Evolutionary conservation across 2,113 vertebrate genomes (phyloP), one percentile per base, ranked within the genome.

Genomic region (Pedetes capensis): DNA sequence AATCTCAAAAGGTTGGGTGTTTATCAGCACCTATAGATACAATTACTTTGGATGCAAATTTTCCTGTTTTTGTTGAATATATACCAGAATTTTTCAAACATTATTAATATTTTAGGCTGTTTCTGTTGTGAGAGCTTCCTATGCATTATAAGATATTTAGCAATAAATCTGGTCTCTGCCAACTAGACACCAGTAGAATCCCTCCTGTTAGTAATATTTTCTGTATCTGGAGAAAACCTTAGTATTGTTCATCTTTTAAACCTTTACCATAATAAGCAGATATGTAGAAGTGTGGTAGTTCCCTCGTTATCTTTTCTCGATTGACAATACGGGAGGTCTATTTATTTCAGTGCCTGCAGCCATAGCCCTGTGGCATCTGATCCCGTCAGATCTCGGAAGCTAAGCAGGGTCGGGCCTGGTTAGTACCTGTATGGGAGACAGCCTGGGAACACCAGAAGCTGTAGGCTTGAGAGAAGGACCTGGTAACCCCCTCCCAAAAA

Each of bases 331-430:
- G 32, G 2, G 44, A 29, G 6, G 11, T 57, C 32, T 8, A 47
- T 49, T 75, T 69, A 92, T 59, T 86, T 91, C 86, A 64, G 14
- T n/a, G n/a, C n/a, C n/a, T n/a, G n/a, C n/a, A n/a, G n/a, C n/a
- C n/a, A n/a, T n/a, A n/a, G n/a, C n/a, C n/a, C n/a, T n/a, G n/a
- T n/a, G n/a, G n/a, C n/a, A n/a, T n/a, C n/a, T n/a, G n/a, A n/a
- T n/a, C n/a, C n/a, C n/a, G n/a, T n/a, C n/a, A n/a, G n/a, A n/a
- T n/a, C n/a, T n/a, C n/a, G n/a, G n/a, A n/a, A n/a, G n/a, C n/a
- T n/a, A n/a, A n/a, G n/a, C n/a, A n/a, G n/a, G n/a, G n/a, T n/a
- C n/a, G n/a, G n/a, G n/a, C n/a, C n/a, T n/a, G n/a, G n/a, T n/a
- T n/a, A n/a, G n/a, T n/a, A n/a, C n/a, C n/a, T n/a, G n/a, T n/a